Evolutionary conservation across 2,113 vertebrate genomes (phyloP).

Genomic region (Apteryx owenii): DNA sequence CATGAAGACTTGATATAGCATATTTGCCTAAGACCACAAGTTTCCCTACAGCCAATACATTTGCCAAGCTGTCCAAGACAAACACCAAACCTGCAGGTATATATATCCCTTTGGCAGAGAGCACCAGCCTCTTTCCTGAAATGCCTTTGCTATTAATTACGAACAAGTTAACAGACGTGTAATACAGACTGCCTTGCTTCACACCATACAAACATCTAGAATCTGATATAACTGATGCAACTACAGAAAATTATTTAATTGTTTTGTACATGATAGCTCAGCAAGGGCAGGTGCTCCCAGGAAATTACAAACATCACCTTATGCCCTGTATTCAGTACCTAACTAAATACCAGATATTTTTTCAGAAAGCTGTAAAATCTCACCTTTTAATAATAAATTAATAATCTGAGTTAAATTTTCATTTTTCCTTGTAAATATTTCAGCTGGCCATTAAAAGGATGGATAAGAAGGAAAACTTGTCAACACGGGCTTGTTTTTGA

Average conservation of each 20-base stretch:
- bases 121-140: background rate
- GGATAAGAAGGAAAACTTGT: background rate
- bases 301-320: background rate
- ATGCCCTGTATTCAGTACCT: rapidly evolving
- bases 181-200: background rate
- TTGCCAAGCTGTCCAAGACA: background rate
- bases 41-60: background rate
- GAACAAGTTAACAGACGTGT: background rate
- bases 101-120: background rate
- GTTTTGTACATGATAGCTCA: background rate
- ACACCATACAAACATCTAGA: background rate
- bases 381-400: background rate
- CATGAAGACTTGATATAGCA: background rate
- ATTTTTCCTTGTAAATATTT: background rate
- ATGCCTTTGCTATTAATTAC: background rate
- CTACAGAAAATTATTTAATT: background rate
- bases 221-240: background rate
- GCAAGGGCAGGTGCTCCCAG: background rate
- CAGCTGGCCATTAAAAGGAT: background rate
- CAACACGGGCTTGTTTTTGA: background rate
- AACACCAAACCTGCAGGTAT: background rate
- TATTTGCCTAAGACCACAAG: background rate
- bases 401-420: background rate
- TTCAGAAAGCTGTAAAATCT: background rate
- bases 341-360: background rate